Base-by-base conservation (phyloP, 2,888 invertebrate species). In the Drosophila basisetae region DNA sequence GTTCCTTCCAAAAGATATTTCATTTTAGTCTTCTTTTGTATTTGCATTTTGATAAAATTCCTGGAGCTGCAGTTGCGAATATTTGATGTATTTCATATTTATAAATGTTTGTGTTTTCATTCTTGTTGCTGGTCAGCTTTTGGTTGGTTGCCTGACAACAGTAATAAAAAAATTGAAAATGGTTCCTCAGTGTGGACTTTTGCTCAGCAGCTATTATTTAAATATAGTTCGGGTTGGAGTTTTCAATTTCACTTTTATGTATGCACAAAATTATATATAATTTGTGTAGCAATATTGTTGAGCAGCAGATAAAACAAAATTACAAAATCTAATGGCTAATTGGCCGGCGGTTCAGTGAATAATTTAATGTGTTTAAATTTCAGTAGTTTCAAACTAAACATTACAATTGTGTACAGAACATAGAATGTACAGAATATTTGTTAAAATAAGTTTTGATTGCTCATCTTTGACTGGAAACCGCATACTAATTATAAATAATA, bases 321-420 rank as follows among this genome's bases (percentile, higher is more conserved):
- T 2, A 13, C 49, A 58, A 52, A 50, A 39, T 28, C 18, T 63
- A 53, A 66, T 68, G 62, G 79, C 61, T 43, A 59, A 78, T 47
- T 74, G 68, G 50, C 53, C 60, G 74, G 68, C 50, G 65, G 75
- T 79, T 74, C 65, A 79, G 59, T 66, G 60, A 73, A 68, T 79
- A 62, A 41, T 63, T 47, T 9, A 53, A 74, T 66, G 66, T 66
- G 11, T 50, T 66, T 50, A 4, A 66, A 55, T 64, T 72, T 43
- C 4, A 41, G 25, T 49, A 54, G 33, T 62, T 54, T 31, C 0
- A 2, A 64, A 22, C 28, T 1, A 43, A 33, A 28, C 41, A 28
- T n/a, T 22, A 13, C 1, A 22, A 22, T 43, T 43, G 43, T 11
- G 11, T 1, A 6, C 11, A 11, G n/a, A n/a, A 43, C 6, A 6